Percentiles rank a stretch among this genome's conserved stretches.
These are phyloP conservation scores for Crocuta crocuta DNA, from an alignment of 2,113 vertebrate genomes.

Conservation along the genomic window DNA sequence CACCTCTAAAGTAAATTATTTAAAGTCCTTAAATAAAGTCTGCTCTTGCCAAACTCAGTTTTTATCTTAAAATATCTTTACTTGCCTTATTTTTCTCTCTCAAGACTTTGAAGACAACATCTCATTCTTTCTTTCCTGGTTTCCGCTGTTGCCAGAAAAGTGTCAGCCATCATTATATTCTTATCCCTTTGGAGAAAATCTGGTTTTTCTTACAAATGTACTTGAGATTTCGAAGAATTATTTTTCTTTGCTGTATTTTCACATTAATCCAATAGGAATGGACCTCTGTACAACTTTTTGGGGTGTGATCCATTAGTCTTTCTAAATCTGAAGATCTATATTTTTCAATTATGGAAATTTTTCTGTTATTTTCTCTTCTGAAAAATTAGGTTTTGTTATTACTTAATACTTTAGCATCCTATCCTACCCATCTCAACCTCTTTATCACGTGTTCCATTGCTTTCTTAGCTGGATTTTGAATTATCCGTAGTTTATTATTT, in stretches of 20 bases:
- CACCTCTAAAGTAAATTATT: background rate
- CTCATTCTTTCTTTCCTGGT: background rate
- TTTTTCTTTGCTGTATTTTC: background rate
- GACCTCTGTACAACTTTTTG: background rate
- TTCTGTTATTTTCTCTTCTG: background rate
- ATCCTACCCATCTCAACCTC: background rate
- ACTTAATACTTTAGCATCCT: background rate
- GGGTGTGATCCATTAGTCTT: background rate
- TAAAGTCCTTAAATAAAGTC: background rate
- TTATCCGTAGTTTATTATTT: background rate
- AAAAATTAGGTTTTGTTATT: background rate
- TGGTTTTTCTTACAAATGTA: background rate
- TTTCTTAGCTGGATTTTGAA: background rate
- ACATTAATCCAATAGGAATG: background rate
- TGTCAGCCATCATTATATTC: background rate
- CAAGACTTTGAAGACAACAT: background rate
- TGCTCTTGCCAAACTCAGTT: constrained; percentile 2
- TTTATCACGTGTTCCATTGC: background rate
- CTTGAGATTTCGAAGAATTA: background rate
- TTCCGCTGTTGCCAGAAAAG: background rate
- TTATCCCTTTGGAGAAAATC: background rate
- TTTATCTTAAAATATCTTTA: constrained; percentile 5
- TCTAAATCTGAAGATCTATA: background rate
- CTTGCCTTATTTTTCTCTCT: background rate
- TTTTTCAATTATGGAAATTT: background rate